A percentile compares a stretch with the other conserved stretches of the same genome.
Conservation (phyloP, 2,888 invertebrate genomes). For the Alcis repandata region DNA sequence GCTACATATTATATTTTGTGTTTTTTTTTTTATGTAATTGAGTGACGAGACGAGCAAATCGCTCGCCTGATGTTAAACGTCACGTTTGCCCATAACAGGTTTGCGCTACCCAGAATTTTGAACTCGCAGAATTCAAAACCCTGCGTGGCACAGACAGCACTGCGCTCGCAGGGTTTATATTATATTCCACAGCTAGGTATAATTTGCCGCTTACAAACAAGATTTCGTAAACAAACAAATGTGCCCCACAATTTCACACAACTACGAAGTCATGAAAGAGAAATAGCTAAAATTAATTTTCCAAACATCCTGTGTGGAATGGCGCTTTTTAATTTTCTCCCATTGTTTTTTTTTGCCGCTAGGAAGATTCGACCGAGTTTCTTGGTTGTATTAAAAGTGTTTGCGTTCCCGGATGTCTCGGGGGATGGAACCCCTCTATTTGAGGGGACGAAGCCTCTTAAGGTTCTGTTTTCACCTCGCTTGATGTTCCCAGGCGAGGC, state of each 20-base stretch:
- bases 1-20: no score
- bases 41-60: no score
- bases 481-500: constrained; percentile 49
- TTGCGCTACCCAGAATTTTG: no score
- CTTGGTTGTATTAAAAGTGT: constrained; percentile 64
- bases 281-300: constrained; percentile 31
- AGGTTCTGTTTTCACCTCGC: constrained; percentile 52
- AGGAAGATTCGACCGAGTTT: constrained; percentile 57
- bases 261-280: constrained; percentile 11
- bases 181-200: background rate
- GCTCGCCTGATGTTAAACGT: no score
- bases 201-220: background rate
- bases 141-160: no score
- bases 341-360: constrained; percentile 43
- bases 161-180: background rate
- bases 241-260: background rate
- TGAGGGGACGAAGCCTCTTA: constrained; percentile 39
- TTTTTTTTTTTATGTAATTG: no score
- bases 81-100: no score
- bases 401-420: constrained; percentile 59
- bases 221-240: constrained; percentile 1
- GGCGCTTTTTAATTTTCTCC: constrained; percentile 54
- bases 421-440: constrained; percentile 49
- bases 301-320: constrained; percentile 28
- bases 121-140: no score